Conservation (phyloP, 2,797 vertebrate species). For the Oreortyx pictus region DNA sequence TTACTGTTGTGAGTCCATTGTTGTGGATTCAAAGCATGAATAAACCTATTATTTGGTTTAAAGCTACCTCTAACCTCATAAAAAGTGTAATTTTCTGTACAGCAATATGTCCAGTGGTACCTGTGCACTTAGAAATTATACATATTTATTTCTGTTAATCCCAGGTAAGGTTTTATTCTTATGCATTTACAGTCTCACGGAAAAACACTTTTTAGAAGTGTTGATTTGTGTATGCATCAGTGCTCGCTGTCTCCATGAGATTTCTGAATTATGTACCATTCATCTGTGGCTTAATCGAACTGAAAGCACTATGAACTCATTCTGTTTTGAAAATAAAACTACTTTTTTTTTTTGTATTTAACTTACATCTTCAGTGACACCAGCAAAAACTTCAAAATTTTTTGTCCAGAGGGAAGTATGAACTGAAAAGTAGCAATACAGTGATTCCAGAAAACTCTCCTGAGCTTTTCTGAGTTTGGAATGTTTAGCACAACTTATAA, state of each 20-base stretch:
- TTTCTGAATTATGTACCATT: neutral
- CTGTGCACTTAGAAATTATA: neutral
- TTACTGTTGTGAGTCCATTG: neutral
- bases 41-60: neutral
- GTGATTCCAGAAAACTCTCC: neutral
- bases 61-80: neutral
- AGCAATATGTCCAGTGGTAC: neutral
- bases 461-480: neutral
- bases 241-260: neutral
- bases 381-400: neutral
- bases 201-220: neutral
- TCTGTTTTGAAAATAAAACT: neutral
- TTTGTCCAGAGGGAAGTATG: neutral
- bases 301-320: neutral
- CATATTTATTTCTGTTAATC: neutral
- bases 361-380: neutral
- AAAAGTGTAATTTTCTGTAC: neutral
- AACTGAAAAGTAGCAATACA: neutral
- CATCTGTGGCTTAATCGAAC: neutral
- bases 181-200: neutral
- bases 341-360: neutral
- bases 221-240: neutral
- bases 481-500: neutral
- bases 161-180: neutral
- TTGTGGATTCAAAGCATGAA: neutral